Percentiles rank a stretch among this genome's conserved stretches.
phyloP scores from a whole-genome alignment of 2,113 vertebrate genomes.

The Arizona elegans region DNA sequence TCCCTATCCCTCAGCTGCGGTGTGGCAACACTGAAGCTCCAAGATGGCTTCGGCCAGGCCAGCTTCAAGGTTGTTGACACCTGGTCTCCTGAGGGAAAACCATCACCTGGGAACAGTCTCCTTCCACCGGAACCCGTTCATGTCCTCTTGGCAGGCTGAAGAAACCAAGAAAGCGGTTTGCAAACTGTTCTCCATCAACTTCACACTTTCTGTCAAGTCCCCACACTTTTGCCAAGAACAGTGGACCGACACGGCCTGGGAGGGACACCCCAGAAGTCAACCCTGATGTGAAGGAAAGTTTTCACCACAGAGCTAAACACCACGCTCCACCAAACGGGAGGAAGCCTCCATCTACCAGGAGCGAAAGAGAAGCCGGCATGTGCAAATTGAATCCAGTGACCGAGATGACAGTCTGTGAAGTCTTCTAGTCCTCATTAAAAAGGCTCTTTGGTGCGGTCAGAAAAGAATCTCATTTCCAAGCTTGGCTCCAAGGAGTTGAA shows the following conservation, averaged over 20 bases:
- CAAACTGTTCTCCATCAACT: background rate
- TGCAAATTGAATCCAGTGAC: background rate
- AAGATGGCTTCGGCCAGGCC: too few species aligned
- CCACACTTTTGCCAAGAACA: background rate
- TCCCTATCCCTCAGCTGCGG: too few species aligned
- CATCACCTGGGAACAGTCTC: background rate
- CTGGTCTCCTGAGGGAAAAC: background rate
- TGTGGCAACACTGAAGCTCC: too few species aligned
- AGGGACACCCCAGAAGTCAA: background rate
- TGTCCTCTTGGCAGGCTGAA: background rate
- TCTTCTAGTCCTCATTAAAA: background rate
- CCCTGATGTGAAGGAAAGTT: background rate
- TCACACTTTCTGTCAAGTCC: background rate
- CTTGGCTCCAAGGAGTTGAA: background rate
- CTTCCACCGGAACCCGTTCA: background rate
- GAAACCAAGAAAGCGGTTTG: background rate
- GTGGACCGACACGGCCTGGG: background rate
- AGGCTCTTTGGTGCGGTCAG: slow-evolving; percentile 1
- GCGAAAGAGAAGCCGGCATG: background rate
- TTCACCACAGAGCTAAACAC: background rate
- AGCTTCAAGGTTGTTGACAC: too few species aligned
- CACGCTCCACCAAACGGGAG: background rate
- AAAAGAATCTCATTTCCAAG: background rate
- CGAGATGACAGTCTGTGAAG: background rate
- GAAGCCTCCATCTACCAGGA: background rate